Base-by-base conservation (phyloP, 2,797 vertebrate genomes). In the Sebastes baramenuke region DNA sequence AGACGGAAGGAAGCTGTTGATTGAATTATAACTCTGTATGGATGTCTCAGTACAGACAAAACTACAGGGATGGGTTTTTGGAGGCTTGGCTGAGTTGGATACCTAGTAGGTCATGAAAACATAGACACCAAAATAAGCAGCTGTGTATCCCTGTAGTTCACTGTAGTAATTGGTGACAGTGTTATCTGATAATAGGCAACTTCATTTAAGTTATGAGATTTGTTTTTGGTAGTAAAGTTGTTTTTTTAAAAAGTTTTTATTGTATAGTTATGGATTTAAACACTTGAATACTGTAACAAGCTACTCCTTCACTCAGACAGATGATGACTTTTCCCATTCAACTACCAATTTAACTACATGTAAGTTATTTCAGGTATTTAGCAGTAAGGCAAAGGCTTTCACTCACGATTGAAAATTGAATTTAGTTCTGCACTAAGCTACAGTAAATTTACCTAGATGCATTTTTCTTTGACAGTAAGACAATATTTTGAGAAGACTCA, bases 1-100 rank as follows among this genome's bases (percentile, higher is more conserved):
- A 85, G 82, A 67, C 61, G 9, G 79, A 75, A 90, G 83, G 84
- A 91, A 88, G 90, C 79, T 64, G 75, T 22, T 85, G 79, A 90
- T 92, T 65, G 78, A 85, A 91, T 90, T 89, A 69, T 73, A 68
- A 30, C 59, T 36, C 71, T 85, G 87, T 84, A 84, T 84, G 76
- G 67, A 84, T 25, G 72, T 77, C 62, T 73, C 29, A 1, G 36
- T 16, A 9, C 66, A 32, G 58, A 80, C 10, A 4, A 81, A 55
- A 49, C 58, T 29, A 46, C 52, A 84, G 67, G 36, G 25, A 58
- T 8, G 61, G 2, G 12, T 24, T 76, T 77, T 52, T 71, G 22
- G 20, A 70, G 24, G 20, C 46, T 54, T 56, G 8, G 20, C 49
- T 30, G 9, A 67, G 58, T 29, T 62, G 22, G 13, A 70, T 27